Evolutionary conservation across 2,797 vertebrate genomes (phyloP), one percentile per base, ranked within the genome.

Genomic region (Hemibagrus guttatus): DNA sequence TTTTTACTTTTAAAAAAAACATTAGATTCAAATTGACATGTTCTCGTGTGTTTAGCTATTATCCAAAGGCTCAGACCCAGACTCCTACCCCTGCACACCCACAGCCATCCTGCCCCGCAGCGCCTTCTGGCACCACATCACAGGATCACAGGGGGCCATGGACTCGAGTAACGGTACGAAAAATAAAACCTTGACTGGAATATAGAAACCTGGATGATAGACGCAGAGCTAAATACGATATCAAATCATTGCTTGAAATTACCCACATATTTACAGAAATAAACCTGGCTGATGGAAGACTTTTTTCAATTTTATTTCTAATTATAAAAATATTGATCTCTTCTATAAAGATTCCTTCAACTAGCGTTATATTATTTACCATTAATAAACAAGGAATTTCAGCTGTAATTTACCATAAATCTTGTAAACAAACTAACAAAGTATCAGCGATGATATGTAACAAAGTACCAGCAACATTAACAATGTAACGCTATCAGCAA

Each of bases 71-170:
- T 95, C 96, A 0, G 97, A 98, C 84, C 93, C 96, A 1, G 94
- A 95, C 76, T 97, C 97, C 7, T 98, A 97, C 84, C 97, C 98
- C 83, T 98, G 97, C 91, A 97, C 97, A 0, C 97, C 97, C 74
- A 97, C 97, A 0, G 96, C 97, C 91, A 98, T 99, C 94, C 94
- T 99, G 88, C 98, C 98, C 23, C 96, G 97, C 84, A 99, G 97
- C 0, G 97, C 97, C 84, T 99, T 99, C 94, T 99, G 98, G 98
- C 98, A 99, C 92, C 98, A 99, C 91, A 99, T 99, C 90, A 97
- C 97, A 0, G 97, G 97, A 85, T 97, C 96, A 82, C 97, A 97
- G 92, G 95, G 93, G 21, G 94, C 95, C 58, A 90, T 95, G 0
- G 97, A 97, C 86, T 92, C 95, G 54, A 90, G 94, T 89, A 96